Evolutionary conservation across 2,888 invertebrate genomes (phyloP).

Genomic region (Drepanosiphum platanoidis): DNA sequence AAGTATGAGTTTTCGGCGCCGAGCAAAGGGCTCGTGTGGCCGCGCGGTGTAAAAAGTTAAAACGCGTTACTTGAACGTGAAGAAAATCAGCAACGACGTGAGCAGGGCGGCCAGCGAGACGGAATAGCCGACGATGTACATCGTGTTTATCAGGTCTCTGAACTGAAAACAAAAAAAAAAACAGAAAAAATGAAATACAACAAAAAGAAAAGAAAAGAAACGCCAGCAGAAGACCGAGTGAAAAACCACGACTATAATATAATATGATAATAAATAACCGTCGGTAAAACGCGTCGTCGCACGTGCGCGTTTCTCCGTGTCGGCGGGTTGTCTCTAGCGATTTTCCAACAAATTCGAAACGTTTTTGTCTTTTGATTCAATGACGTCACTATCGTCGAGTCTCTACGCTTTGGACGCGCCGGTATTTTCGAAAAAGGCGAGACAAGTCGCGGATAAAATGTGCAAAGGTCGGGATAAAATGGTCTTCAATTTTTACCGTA

Average conservation of each 20-base stretch:
- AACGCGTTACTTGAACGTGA: constrained; percentile 77
- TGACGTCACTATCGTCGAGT: too few species aligned
- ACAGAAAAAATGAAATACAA: background rate
- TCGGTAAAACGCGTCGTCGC: background rate
- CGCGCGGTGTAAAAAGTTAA: background rate
- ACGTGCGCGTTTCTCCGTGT: background rate
- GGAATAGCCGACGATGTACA: constrained; percentile 84
- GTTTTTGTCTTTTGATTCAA: too few species aligned
- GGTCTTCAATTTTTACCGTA: too few species aligned
- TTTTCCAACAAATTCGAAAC: too few species aligned
- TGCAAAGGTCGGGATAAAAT: too few species aligned
- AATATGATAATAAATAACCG: background rate
- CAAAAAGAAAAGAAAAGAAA: background rate
- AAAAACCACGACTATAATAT: background rate
- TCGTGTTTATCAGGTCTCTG: constrained; percentile 75
- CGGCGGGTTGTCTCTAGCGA: background rate
- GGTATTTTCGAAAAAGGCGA: too few species aligned
- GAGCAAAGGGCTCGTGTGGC: background rate
- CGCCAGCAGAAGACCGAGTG: too few species aligned
- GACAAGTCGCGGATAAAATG: too few species aligned
- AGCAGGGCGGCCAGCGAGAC: constrained; percentile 80
- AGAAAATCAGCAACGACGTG: constrained; percentile 82
- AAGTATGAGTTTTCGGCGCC: background rate
- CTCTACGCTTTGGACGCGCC: too few species aligned
- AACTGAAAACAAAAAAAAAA: constrained; percentile 70